A percentile compares a stretch with the other conserved stretches of the same genome.
phyloP scores from a whole-genome alignment of 53 echinoderm and acorn worm species.

The Patiria pectinifera region DNA sequence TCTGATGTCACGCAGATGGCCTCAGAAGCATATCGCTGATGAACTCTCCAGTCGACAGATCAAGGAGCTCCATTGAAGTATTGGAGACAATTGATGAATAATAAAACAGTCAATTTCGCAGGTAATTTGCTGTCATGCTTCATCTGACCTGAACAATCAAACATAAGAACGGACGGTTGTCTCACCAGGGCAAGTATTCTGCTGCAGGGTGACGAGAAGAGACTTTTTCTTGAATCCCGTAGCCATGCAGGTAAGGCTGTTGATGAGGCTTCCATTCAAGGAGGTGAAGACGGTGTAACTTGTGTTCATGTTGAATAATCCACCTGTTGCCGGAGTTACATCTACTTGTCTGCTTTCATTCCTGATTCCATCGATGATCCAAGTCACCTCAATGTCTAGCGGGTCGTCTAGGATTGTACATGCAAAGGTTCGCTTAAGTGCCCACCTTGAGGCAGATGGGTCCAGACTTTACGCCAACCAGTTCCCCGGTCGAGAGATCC shows the following conservation, averaged over 20 bases:
- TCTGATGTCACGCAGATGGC: not conserved
- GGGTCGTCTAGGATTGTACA: not conserved
- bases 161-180: not conserved
- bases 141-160: not conserved
- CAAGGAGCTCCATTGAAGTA: not conserved
- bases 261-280: not conserved
- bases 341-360: not conserved
- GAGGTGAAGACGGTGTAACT: not conserved
- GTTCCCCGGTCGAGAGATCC: not conserved
- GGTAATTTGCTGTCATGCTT: no score
- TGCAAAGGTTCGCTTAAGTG: not conserved
- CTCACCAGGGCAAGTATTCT: not conserved
- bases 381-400: not conserved
- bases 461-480: not conserved
- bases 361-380: not conserved
- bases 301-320: not conserved
- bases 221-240: not conserved
- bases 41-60: not conserved
- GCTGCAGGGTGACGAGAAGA: not conserved
- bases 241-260: conserved; percentile 5
- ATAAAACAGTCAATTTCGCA: no score
- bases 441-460: not conserved
- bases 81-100: not conserved
- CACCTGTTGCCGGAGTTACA: not conserved
- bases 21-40: not conserved